Conservation (phyloP, 2,113 vertebrate species). For the crab-eating macaque (Macaca fascicularis) region T2T-MFA8v1.1 NC_088393.1:48375501-48376000, state of each 20-base stretch:
- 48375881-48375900: slow-evolving; percentile 45
- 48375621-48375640: slow-evolving; percentile 72
- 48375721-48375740: not conserved
- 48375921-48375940: slow-evolving; percentile 64
- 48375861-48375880: not conserved
- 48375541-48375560: slow-evolving; percentile 86
- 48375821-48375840: not conserved
- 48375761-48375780: not conserved
- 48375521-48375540: slow-evolving; percentile 82
- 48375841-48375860: not conserved
- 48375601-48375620: slow-evolving; percentile 89
- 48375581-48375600: slow-evolving; percentile 87
- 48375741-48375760: not conserved
- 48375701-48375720: not conserved
- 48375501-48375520: slow-evolving; percentile 80
- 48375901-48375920: slow-evolving; percentile 29
- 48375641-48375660: not conserved
- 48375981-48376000: slow-evolving; percentile 86
- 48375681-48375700: not conserved
- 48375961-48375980: slow-evolving; percentile 87
- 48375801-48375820: not conserved
- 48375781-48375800: not conserved
- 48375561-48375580: slow-evolving; percentile 89
- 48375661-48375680: rapidly evolving
- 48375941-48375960: slow-evolving; percentile 86